Evolutionary conservation across 1,140 invertebrate genomes (phyloP).

Genomic region (Battus philenor): DNA sequence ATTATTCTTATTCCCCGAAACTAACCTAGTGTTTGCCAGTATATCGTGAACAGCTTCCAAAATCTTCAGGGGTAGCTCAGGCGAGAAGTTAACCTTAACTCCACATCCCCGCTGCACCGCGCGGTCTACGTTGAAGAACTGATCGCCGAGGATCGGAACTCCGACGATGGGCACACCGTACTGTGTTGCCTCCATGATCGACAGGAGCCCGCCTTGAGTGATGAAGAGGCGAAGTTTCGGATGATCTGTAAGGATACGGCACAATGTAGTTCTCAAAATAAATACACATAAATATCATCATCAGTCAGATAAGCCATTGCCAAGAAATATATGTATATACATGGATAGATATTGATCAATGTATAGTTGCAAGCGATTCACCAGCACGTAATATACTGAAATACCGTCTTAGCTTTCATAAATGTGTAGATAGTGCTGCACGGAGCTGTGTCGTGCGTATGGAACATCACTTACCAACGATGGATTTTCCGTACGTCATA

Average conservation of each 20-base stretch:
- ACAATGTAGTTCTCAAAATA: conserved; percentile 34
- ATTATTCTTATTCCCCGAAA: too few relatives aligned
- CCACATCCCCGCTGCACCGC: conserved; percentile 23
- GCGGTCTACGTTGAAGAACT: conserved; percentile 63
- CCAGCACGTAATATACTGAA: too few relatives aligned
- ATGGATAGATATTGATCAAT: too few relatives aligned
- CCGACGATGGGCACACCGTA: conserved; percentile 80
- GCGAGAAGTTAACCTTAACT: conserved; percentile 25
- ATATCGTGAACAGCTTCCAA: conserved; percentile 31
- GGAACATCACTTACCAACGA: too few relatives aligned
- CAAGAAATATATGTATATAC: too few relatives aligned
- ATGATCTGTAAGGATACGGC: conserved; percentile 76
- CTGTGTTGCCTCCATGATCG: conserved; percentile 80
- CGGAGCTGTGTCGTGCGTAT: too few relatives aligned
- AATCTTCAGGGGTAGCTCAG: conserved; percentile 25
- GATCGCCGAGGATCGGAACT: conserved; percentile 80
- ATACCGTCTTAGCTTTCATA: too few relatives aligned
- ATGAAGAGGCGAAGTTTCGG: conserved; percentile 79
- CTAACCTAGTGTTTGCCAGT: conserved; percentile 32
- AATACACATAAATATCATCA: conserved; percentile 57
- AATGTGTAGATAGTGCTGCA: too few relatives aligned
- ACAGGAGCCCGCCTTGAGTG: conserved; percentile 80
- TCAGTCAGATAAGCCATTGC: too few relatives aligned
- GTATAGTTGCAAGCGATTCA: too few relatives aligned
- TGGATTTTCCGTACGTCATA: too few relatives aligned